phyloP scores from a whole-genome alignment of 2,797 vertebrate genomes.

The Clarias platycephalus region DNA sequence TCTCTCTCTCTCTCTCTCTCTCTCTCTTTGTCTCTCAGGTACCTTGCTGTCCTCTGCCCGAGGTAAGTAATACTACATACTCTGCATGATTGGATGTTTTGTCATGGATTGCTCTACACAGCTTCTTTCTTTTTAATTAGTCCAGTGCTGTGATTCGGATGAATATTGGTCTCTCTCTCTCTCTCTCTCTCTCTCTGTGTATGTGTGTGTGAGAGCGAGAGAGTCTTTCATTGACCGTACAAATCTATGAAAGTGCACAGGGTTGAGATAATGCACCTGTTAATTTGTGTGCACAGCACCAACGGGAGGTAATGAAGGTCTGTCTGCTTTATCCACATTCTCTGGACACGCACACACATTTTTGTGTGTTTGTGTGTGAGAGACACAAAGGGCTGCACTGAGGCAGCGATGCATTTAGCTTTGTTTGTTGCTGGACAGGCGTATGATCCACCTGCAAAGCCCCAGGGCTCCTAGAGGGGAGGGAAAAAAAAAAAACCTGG shows the following conservation, averaged over 20 bases:
- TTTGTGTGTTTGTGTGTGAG: slow-evolving; percentile 19
- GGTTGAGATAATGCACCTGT: neutral
- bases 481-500: neutral
- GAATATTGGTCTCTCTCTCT: neutral
- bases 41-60: slow-evolving; percentile 64
- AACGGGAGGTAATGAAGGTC: neutral
- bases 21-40: slow-evolving; percentile 59
- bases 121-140: neutral
- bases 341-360: neutral
- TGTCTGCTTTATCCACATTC: neutral
- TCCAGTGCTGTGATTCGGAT: too few relatives aligned
- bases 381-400: slow-evolving; percentile 14
- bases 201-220: too few relatives aligned
- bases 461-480: slow-evolving; percentile 23
- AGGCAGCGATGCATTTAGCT: slow-evolving; percentile 24
- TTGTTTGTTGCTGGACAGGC: slow-evolving; percentile 34
- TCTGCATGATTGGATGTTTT: neutral
- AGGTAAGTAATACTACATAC: slow-evolving; percentile 51
- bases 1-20: slow-evolving; percentile 15
- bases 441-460: slow-evolving; percentile 40
- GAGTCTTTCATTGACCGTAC: too few relatives aligned
- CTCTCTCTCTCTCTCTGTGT: too few relatives aligned
- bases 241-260: neutral
- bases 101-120: neutral
- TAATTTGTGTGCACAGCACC: neutral